Base-by-base conservation (phyloP, 2,797 vertebrate species). In the Microctenopoma stevenorrisi region DNA sequence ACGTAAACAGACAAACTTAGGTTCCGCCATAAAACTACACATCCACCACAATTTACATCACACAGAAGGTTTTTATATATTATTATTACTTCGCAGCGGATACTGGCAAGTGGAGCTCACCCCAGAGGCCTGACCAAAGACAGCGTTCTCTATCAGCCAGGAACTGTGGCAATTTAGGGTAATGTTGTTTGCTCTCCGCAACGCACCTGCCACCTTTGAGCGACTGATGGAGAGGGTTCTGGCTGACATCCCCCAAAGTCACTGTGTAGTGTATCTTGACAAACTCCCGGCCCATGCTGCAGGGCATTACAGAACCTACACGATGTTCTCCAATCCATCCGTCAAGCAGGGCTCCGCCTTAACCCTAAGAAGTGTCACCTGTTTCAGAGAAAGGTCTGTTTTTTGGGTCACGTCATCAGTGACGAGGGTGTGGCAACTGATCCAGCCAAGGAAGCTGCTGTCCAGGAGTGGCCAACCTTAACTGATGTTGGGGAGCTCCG, bases 241-340 rank as follows among this genome's bases (percentile, higher is more conserved):
- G 18, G 22, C 13, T 0, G 14, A 35, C 1, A 30, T 78, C 1
- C 33, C 33, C 33, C 7, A 7, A 14, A 62, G 18, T 14, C 16
- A 1, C 5, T 83, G 66, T 28, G 18, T 84, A 3, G 69, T 84
- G 0, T 81, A 78, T 16, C 44, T 78, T 0, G 68, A 81, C 2
- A 35, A 76, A 48, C 50, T 81, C 11, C 49, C 78, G 18, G 28
- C 38, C 0, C 74, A 74, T 14, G 40, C 61, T 2, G 25, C 7
- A 1, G 8, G 7, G 42, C 68, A 4, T 2, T 76, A 3, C 0
- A 2, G 15, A 61, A 69, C 15, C 55, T 78, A 5, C 12, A 59
- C 30, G 30, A 26, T 2, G 49, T 61, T 10, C 15, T 71, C 4
- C 1, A 2, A 0, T 25, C 64, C 64, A 68, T 78, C 7, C 40